phyloP scores from a whole-genome alignment of 2,113 vertebrate genomes.

The Neodontobutis hainanensis region DNA sequence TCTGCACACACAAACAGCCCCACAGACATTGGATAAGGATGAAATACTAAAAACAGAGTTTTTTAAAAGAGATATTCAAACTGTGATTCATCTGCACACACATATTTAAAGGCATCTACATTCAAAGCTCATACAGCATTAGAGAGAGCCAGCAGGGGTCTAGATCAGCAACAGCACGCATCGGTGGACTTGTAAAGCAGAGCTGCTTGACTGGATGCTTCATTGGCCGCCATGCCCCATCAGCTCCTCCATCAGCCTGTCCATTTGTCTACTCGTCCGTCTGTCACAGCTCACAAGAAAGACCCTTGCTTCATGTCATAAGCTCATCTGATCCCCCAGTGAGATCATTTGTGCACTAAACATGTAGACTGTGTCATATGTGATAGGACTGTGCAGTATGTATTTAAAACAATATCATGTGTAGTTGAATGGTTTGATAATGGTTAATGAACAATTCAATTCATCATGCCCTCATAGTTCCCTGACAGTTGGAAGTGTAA shows the following conservation, averaged over 20 bases:
- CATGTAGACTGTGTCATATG: neutral
- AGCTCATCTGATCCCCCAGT: constrained; percentile 30
- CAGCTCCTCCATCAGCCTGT: constrained; percentile 52
- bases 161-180: constrained; percentile 52
- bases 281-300: constrained; percentile 51
- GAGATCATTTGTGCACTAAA: neutral
- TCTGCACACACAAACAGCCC: constrained; percentile 29
- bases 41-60: constrained; percentile 1
- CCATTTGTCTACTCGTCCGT: constrained; percentile 54
- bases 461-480: too few relatives aligned
- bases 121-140: constrained; percentile 8
- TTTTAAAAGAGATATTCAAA: too few relatives aligned
- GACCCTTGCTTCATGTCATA: constrained; percentile 14
- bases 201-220: constrained; percentile 47
- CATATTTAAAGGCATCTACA: constrained; percentile 20
- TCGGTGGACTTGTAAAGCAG: constrained; percentile 43
- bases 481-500: too few relatives aligned
- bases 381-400: neutral
- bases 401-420: too few relatives aligned
- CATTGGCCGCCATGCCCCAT: constrained; percentile 52
- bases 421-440: too few relatives aligned
- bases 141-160: constrained; percentile 33
- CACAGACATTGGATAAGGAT: constrained; percentile 8
- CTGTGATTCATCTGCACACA: too few relatives aligned
- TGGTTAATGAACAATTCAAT: too few relatives aligned